Conservation (phyloP, 2,797 vertebrate species). For the Masticophis lateralis region DNA sequence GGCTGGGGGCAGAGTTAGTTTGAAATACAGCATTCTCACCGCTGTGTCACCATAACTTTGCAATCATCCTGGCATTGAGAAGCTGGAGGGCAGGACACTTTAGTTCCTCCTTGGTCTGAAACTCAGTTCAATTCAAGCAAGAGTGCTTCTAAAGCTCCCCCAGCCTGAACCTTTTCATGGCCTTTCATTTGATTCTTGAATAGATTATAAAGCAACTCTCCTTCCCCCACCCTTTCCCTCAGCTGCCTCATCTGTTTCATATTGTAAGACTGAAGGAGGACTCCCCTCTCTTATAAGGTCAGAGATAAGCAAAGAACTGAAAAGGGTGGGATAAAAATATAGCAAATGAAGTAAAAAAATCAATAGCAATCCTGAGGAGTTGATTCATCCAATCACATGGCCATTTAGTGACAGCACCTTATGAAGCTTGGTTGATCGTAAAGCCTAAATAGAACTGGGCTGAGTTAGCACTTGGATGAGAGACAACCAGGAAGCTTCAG, state of each 20-base stretch:
- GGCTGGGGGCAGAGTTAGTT: no score
- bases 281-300: background rate
- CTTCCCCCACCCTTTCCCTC: background rate
- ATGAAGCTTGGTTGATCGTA: background rate
- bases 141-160: background rate
- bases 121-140: background rate
- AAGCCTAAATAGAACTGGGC: background rate
- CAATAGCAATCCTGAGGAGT: background rate
- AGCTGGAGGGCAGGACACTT: background rate
- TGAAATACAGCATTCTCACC: no score
- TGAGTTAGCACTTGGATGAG: background rate
- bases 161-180: background rate
- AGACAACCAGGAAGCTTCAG: background rate
- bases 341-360: background rate
- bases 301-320: background rate
- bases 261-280: background rate
- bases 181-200: background rate
- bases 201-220: background rate
- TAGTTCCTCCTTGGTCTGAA: background rate
- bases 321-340: background rate
- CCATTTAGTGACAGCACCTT: background rate
- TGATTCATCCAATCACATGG: background rate
- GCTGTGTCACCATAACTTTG: background rate
- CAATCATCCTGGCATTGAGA: background rate
- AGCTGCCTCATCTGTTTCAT: background rate